Percentiles rank a stretch among this genome's conserved stretches.
These are phyloP conservation scores for Neogobius melanostomus DNA, from an alignment of 2,113 vertebrate genomes.

Conservation along the genomic window DNA sequence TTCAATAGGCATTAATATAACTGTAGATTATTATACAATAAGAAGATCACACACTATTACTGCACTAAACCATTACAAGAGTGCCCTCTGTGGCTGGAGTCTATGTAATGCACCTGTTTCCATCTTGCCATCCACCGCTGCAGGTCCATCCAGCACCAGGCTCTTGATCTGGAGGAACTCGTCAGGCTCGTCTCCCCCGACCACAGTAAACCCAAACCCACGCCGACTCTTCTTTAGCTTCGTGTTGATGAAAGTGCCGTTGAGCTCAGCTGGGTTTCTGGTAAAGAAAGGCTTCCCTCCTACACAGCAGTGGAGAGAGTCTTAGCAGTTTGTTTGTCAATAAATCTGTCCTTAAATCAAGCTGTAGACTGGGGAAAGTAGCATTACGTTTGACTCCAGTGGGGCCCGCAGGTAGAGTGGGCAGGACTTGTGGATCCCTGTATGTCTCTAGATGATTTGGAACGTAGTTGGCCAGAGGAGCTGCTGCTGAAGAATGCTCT, in stretches of 20 bases:
- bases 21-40: too few relatives aligned
- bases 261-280: slow-evolving; percentile 94
- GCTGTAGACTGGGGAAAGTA: not conserved
- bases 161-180: slow-evolving; percentile 99
- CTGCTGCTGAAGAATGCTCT: slow-evolving; percentile 87
- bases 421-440: slow-evolving; percentile 82
- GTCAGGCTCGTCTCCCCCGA: slow-evolving; percentile 95
- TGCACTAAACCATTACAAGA: slow-evolving; percentile 11
- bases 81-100: slow-evolving; percentile 46
- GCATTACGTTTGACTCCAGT: slow-evolving; percentile 72
- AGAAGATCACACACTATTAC: too few relatives aligned
- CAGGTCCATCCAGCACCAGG: slow-evolving; percentile 94
- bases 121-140: slow-evolving; percentile 96
- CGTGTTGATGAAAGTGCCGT: slow-evolving; percentile 97
- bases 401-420: slow-evolving; percentile 68
- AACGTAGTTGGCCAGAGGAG: slow-evolving; percentile 83
- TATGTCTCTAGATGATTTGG: slow-evolving; percentile 88
- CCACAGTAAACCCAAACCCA: slow-evolving; percentile 96
- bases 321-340: not conserved
- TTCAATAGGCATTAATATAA: too few relatives aligned
- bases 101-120: slow-evolving; percentile 87
- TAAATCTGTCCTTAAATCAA: not conserved
- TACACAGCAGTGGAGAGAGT: slow-evolving; percentile 24
- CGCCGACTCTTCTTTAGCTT: slow-evolving; percentile 95
- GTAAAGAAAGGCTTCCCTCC: slow-evolving; percentile 98